These are phyloP conservation scores for Uropetala carovei DNA, from an alignment of 2,888 invertebrate genomes.

Conservation along the genomic window DNA sequence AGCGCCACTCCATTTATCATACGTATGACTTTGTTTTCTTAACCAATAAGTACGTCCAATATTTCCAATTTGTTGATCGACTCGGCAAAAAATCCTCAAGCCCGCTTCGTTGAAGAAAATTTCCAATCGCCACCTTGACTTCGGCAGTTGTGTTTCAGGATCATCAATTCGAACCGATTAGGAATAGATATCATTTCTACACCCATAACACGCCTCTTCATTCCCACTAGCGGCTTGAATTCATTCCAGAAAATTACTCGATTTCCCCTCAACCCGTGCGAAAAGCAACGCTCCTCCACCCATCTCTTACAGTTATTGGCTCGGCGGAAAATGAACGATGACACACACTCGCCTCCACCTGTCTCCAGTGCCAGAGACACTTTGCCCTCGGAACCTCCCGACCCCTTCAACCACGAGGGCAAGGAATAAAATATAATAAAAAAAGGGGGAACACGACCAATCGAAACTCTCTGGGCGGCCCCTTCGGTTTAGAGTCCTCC, in stretches of 20 bases:
- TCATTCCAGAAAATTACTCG: not conserved
- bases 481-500: not conserved
- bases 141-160: too few species aligned
- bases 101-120: too few species aligned
- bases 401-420: not conserved
- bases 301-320: not conserved
- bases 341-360: not conserved
- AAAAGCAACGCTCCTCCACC: not conserved
- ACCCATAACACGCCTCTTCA: not conserved
- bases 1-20: too few species aligned
- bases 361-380: not conserved
- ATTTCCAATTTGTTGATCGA: too few species aligned
- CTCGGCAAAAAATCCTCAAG: too few species aligned
- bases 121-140: too few species aligned
- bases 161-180: too few species aligned
- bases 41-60: too few species aligned
- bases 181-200: too few species aligned
- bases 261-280: not conserved
- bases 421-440: not conserved
- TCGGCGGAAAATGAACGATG: not conserved
- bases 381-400: not conserved
- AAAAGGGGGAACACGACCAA: not conserved
- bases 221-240: not conserved
- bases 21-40: too few species aligned
- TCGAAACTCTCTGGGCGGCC: not conserved